A percentile compares a stretch with the other conserved stretches of the same genome.
These are phyloP conservation scores for Cephalophus harveyi DNA, from an alignment of 2,113 vertebrate species.

Conservation along the genomic window DNA sequence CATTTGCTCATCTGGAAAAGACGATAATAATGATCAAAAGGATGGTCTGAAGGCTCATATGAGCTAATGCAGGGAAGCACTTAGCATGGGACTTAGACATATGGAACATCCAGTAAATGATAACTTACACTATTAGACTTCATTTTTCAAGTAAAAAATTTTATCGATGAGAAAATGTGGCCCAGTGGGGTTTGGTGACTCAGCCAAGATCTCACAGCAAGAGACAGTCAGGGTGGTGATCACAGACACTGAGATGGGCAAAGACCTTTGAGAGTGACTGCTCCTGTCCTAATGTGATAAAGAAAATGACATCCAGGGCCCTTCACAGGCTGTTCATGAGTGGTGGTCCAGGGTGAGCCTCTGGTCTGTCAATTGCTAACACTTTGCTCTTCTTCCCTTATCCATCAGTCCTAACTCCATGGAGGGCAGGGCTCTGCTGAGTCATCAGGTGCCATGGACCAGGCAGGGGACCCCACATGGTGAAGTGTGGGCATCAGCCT, in stretches of 20 bases:
- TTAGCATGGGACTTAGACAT: not conserved
- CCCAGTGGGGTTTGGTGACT: rapidly evolving
- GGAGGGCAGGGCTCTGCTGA: not conserved
- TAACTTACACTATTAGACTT: not conserved
- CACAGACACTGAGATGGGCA: not conserved
- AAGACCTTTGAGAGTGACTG: not conserved
- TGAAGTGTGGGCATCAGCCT: not conserved
- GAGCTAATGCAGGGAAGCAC: not conserved
- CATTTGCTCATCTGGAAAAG: not conserved
- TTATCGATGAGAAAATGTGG: not conserved
- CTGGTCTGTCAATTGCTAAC: not conserved
- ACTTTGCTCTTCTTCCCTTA: not conserved
- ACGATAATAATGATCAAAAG: rapidly evolving
- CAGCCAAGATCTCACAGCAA: not conserved
- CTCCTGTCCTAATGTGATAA: rapidly evolving
- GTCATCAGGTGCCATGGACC: not conserved
- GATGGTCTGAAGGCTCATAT: rapidly evolving
- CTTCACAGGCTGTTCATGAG: too few relatives aligned
- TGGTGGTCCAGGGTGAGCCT: rapidly evolving
- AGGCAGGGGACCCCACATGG: not conserved
- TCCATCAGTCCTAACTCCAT: rapidly evolving
- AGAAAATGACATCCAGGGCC: rapidly evolving
- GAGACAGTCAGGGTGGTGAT: too few relatives aligned
- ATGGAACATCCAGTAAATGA: too few relatives aligned
- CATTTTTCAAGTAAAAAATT: not conserved